Percentiles rank a stretch among this genome's conserved stretches.
Conservation (phyloP, 2,113 vertebrate species). For the Macquaria australasica region DNA sequence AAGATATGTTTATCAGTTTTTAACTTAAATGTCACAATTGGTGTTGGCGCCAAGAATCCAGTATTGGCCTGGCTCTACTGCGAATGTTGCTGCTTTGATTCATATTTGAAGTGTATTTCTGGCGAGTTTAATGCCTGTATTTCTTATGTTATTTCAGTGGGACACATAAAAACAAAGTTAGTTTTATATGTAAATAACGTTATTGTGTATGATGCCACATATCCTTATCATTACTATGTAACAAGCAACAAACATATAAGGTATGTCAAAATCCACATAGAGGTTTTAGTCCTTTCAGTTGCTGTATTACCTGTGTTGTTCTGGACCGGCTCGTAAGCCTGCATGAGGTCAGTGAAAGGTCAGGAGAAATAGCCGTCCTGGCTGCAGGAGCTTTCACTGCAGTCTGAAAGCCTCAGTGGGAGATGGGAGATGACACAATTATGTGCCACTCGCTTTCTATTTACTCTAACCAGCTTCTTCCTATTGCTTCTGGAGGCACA, state of each 20-base stretch:
- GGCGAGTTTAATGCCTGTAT: not conserved
- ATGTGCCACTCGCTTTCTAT: conserved; percentile 53
- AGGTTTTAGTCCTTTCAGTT: conserved; percentile 16
- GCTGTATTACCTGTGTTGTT: not conserved
- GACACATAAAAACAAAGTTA: not conserved
- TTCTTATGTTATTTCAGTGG: not conserved
- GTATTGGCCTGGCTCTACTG: not conserved
- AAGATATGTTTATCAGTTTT: not conserved
- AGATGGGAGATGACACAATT: conserved; percentile 62
- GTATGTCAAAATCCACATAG: not conserved
- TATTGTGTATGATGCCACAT: not conserved
- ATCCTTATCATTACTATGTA: not conserved
- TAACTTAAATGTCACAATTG: not conserved
- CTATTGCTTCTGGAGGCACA: conserved; percentile 33
- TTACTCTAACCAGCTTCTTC: conserved; percentile 37
- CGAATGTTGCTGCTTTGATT: not conserved
- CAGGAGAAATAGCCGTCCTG: not conserved
- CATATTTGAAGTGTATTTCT: not conserved
- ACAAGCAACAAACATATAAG: not conserved
- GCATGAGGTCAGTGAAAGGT: conserved; percentile 50
- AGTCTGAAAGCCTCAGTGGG: conserved; percentile 70
- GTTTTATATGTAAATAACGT: not conserved
- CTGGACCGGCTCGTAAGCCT: not conserved
- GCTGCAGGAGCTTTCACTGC: conserved; percentile 54
- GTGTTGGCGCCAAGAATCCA: not conserved